Percentiles rank a stretch among this genome's conserved stretches.
Conservation (phyloP, 2,888 invertebrate genomes). For the Drosophila heteroneura region DNA sequence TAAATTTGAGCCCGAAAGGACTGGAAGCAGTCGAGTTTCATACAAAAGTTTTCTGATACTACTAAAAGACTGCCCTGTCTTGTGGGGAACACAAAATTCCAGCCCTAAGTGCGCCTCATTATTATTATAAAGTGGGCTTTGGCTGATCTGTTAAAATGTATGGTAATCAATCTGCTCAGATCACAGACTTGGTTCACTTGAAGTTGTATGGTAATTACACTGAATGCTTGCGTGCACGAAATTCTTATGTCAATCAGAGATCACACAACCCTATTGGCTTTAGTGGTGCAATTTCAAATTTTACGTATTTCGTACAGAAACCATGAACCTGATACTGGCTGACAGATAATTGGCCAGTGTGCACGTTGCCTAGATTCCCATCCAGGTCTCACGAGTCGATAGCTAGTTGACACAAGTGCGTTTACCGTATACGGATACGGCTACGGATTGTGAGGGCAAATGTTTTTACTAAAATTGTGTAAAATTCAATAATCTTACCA, state of each 20-base stretch:
- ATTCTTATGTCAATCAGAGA: conserved; percentile 76
- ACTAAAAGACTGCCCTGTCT: conserved; percentile 1
- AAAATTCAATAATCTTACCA: conserved; percentile 77
- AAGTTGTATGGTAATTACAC: conserved; percentile 66
- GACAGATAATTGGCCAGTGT: conserved; percentile 67
- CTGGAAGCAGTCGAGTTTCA: background rate
- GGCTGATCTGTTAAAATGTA: conserved; percentile 63
- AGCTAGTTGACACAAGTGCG: conserved; percentile 12
- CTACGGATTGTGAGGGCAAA: background rate
- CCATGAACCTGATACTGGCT: conserved; percentile 47
- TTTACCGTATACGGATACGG: background rate
- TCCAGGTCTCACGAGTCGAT: conserved; percentile 10
- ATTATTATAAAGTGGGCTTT: conserved; percentile 69
- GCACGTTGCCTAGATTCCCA: conserved; percentile 20
- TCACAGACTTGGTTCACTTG: conserved; percentile 60
- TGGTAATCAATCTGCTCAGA: conserved; percentile 74
- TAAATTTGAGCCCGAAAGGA: background rate
- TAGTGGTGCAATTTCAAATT: conserved; percentile 59
- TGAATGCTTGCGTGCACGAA: conserved; percentile 73
- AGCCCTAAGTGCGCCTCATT: conserved; percentile 49
- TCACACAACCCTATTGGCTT: conserved; percentile 58
- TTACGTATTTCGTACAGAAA: conserved; percentile 52
- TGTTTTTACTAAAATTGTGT: background rate
- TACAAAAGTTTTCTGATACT: background rate
- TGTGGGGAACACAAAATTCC: conserved; percentile 4